Evolutionary conservation across 2,797 vertebrate species (phyloP), one percentile per base, ranked within the genome.

Genomic region (Neomorphus geoffroyi): DNA sequence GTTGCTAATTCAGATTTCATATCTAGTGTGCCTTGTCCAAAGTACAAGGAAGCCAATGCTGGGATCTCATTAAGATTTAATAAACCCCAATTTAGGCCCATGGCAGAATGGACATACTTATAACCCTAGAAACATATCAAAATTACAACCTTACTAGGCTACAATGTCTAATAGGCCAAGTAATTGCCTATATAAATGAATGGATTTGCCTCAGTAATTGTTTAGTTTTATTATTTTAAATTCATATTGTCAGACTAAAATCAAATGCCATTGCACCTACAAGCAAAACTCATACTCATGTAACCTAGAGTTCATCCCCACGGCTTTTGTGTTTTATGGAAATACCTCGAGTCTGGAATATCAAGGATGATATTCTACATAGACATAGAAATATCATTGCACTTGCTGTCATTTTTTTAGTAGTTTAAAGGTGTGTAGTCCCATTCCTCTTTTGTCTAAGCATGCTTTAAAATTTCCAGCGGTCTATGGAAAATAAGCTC

Each of bases 361-460:
- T 56, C 39, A 58, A 70, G 35, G 66, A 57, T 3, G 6, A 88
- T 91, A 74, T 57, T 89, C 33, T 83, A 17, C 62, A 41, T 33
- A 83, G 85, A 32, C 39, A 22, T 45, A 83, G 58, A 95, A 90
- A 84, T 91, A 62, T 72, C 69, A 94, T 86, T 77, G 70, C 22
- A 73, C 12, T 95, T 67, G 27, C 70, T 94, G 85, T 72, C 66
- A 70, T 71, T 80, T 89, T 85, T 95, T 81, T 70, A 79, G 82
- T 86, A 65, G 32, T 71, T 86, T 74, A 41, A 80, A 80, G 48
- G 71, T 69, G 28, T 18, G 53, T 66, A 51, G 22, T 91, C 9
- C 28, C 30, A 10, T 67, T 72, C 65, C 72, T 84, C 11, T 69
- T 86, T 86, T 84, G 74, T 91, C n/a, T 83, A 90, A 83, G 27